Base-by-base conservation (phyloP, 2,888 invertebrate species). In the Synergus laeviventris region DNA sequence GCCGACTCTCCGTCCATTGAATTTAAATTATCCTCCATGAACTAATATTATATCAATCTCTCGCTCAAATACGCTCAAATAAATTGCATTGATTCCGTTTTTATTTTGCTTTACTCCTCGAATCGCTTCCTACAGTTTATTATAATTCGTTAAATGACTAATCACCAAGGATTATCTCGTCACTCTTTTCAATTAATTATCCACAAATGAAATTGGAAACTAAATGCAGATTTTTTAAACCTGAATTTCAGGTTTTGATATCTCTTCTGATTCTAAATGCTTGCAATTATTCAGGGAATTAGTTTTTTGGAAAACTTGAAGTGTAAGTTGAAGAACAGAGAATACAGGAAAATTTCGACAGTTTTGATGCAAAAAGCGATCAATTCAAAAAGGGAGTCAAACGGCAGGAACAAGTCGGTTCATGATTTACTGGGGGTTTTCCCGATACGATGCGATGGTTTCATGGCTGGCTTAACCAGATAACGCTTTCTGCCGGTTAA, bases 401-500 rank as follows among this genome's bases (percentile, higher is more conserved):
- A 66, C 66, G 66, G 24, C 24, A 66, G 45, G 24, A 66, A 45
- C 66, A 66, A 66, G 66, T 66, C 45, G 45, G 21, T 45, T 24
- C 45, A 66, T 66, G 66, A 66, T 66, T 66, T 66, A 66, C 45
- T 42, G 66, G 66, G 66, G 66, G 24, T 16, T 66, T 45, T 45
- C 16, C 45, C 45, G 31, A 31, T 24, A 24, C n/a, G n/a, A n/a
- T 31, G 31, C 45, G 66, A 66, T 45, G 45, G 66, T 66, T 66
- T 45, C 45, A 45, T 31, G 66, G 66, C 66, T 66, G 45, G 45
- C 66, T 66, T 66, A 66, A 66, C 66, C 42, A 66, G 66, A 66
- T 66, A 66, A 66, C 66, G 66, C 42, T 42, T 66, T 24, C 45
- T 45, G 45, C 66, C 66, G 66, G 66, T 66, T 66, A 66, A 66